Evolutionary conservation across 1,140 invertebrate genomes (phyloP), one percentile per base, ranked within the genome.

Genomic region (Brachionus manjavacas): DNA sequence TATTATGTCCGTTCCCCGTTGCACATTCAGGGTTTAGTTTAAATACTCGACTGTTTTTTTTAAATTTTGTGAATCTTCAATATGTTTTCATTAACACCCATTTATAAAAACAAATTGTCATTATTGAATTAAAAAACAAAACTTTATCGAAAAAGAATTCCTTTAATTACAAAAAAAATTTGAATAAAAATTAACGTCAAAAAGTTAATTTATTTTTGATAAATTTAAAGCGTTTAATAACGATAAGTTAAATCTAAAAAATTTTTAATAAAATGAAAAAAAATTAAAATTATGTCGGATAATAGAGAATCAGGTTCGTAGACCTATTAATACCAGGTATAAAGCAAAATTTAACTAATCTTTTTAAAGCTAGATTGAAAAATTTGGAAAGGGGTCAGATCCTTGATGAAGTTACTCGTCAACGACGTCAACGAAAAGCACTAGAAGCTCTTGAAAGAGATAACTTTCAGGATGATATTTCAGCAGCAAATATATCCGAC

Each of bases 401-500:
- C 9, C 90, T 98, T 12, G 96, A 99, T 90, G 94, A 95, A 86
- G 94, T 93, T 28, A 92, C 95, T 0, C 91, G 96, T 55, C 92
- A 93, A 88, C 90, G 96, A 31, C 91, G 96, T 68, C 93, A 94
- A 25, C 92, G 94, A 68, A 97, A 97, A 90, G 94, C 95, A 0
- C 89, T 98, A 35, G 96, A 98, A 88, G 94, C 95, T 4, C 90
- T 99, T n/a, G 96, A 98, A 88, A 93, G 94, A 87, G 96, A 99
- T 86, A 99, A 99, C 89, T 98, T 95, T 88, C 96, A 98, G 88
- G 96, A 98, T 88, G 96, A 99, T 91, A 96, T 64, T 23, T 3
- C 12, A 6, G 1, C 31, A 11, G 8, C 60, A 23, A 60, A 39
- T 11, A 55, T 81, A 46, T 81, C 96, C 6, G 96, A 98, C 90